Evolutionary conservation across 2,797 vertebrate genomes (phyloP), one percentile per base, ranked within the genome.

Genomic region (Periparus ater): DNA sequence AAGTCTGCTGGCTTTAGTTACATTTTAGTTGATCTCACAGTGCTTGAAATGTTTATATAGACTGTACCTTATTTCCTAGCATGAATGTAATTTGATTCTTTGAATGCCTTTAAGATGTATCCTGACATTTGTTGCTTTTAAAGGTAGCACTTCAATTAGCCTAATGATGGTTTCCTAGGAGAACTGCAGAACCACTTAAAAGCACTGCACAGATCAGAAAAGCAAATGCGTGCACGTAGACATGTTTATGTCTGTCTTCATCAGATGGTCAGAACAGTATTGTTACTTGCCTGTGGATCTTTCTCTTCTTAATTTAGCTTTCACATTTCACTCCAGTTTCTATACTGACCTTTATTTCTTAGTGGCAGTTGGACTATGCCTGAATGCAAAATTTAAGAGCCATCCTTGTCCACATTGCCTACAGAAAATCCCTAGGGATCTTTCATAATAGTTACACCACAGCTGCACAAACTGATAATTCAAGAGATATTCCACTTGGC

Each of bases 121-220:
- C 60, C n/a, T 40, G 42, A 47, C 48, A 79, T 85, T 76, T 79
- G 42, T 47, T 94, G 65, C 73, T 85, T 87, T 93, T 82, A 93
- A 88, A 94, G 60, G 36, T 23, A 91, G 81, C 57, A 72, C 80
- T 94, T 91, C 81, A 94, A 80, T 75, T 81, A 91, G 65, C 25
- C 72, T 75, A 95, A 94, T 93, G 85, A 94, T 68, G 58, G 91
- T 93, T 93, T 96, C 92, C 89, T 89, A 93, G 85, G 78, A 96
- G 91, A 96, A 87, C 50, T 77, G 81, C 91, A 89, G 61, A 88
- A 51, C 79, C 85, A 73, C 63, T 87, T 57, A 50, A 57, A 83
- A 91, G 51, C 58, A 85, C 30, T 17, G 40, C 67, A 86, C 11
- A 54, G 74, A 92, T 57, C 45, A 92, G 85, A 83, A 89, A 36